phyloP scores from a whole-genome alignment of 1,140 invertebrate genomes.

The Medauroidea extradentata region DNA sequence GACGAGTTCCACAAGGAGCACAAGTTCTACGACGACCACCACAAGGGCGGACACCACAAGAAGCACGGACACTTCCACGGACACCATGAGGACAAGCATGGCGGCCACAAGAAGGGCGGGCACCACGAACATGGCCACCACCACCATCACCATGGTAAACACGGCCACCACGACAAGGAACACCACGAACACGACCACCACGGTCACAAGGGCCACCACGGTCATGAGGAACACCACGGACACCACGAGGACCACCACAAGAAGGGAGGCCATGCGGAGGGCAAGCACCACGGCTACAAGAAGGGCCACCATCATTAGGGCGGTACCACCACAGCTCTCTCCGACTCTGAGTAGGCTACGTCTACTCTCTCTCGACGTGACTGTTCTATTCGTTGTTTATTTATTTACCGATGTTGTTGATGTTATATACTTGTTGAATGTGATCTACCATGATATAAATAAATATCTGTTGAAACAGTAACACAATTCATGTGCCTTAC shows the following conservation, averaged over 20 bases:
- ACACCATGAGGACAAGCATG: conserved; percentile 62
- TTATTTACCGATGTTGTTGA: too few relatives aligned
- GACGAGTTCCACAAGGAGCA: conserved; percentile 79
- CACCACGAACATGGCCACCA: conserved; percentile 64
- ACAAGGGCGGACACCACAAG: conserved; percentile 64
- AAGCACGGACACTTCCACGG: conserved; percentile 66
- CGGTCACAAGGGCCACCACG: conserved; percentile 63
- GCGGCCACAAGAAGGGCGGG: conserved; percentile 64
- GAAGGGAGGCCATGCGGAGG: conserved; percentile 58
- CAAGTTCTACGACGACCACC: conserved; percentile 76
- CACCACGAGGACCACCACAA: conserved; percentile 61
- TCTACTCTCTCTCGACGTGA: too few relatives aligned
- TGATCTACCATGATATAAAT: too few relatives aligned
- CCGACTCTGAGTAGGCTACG: too few relatives aligned
- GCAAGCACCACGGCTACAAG: conserved; percentile 54
- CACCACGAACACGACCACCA: conserved; percentile 71
- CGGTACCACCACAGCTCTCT: too few relatives aligned
- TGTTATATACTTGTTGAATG: too few relatives aligned
- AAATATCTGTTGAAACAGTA: too few relatives aligned
- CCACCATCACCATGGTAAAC: conserved; percentile 68
- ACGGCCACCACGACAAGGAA: too few relatives aligned
- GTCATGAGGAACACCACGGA: conserved; percentile 60
- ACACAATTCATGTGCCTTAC: too few relatives aligned
- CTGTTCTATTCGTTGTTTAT: too few relatives aligned
- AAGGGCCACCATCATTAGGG: conserved; percentile 42